Evolutionary conservation across 2,888 invertebrate species (phyloP).

Genomic region (Hyppa rectilinea): DNA sequence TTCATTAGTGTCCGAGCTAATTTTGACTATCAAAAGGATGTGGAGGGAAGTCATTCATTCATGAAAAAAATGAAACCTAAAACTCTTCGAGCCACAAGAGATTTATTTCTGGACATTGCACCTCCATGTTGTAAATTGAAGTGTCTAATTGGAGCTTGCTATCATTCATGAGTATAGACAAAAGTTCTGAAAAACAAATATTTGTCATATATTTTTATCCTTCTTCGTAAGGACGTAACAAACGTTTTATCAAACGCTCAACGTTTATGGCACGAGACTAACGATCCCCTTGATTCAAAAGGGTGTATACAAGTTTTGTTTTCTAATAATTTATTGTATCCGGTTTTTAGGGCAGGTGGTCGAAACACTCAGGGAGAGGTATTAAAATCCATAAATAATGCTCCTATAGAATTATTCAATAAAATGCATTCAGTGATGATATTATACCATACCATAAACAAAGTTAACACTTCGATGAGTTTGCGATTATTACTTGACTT

Average conservation of each 20-base stretch:
- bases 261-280: slow-evolving; percentile 78
- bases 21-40: slow-evolving; percentile 78
- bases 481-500: slow-evolving; percentile 37
- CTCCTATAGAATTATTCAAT: slow-evolving; percentile 57
- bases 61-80: slow-evolving; percentile 58
- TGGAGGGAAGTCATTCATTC: slow-evolving; percentile 78
- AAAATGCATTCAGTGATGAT: slow-evolving; percentile 57
- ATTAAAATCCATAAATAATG: slow-evolving; percentile 63
- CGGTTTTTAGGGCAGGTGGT: slow-evolving; percentile 87
- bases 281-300: slow-evolving; percentile 71
- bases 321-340: slow-evolving; percentile 86
- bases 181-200: slow-evolving; percentile 38
- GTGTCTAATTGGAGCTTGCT: slow-evolving; percentile 10
- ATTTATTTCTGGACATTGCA: slow-evolving; percentile 21
- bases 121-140: not conserved
- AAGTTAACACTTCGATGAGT: slow-evolving; percentile 58
- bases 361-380: slow-evolving; percentile 61
- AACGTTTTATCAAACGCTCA: slow-evolving; percentile 62
- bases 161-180: slow-evolving; percentile 25
- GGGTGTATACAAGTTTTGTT: slow-evolving; percentile 82
- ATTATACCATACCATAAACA: slow-evolving; percentile 33
- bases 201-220: slow-evolving; percentile 51
- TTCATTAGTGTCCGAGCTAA: slow-evolving; percentile 83
- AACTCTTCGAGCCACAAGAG: slow-evolving; percentile 5
- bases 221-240: slow-evolving; percentile 43